Conservation (phyloP, 2,888 invertebrate species). For the Pardosa pseudoannulata region DNA sequence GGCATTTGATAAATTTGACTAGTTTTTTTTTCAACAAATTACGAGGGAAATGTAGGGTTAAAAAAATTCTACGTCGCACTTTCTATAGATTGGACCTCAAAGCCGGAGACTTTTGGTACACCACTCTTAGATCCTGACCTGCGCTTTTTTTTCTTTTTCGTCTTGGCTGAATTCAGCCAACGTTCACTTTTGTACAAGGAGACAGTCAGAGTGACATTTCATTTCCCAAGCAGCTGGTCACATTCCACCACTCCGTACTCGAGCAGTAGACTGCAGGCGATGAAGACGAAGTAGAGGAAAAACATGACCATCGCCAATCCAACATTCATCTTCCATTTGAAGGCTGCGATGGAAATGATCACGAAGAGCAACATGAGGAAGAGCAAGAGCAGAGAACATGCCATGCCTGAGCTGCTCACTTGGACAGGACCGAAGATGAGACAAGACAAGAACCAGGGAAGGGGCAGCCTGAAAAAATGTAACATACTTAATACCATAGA, state of each 20-base stretch:
- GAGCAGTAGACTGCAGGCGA: conserved; percentile 94
- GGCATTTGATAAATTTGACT: neutral
- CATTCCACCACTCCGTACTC: conserved; percentile 85
- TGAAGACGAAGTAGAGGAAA: conserved; percentile 95
- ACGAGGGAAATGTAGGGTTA: neutral
- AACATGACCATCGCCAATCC: conserved; percentile 97
- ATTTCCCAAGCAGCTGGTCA: conserved; percentile 44
- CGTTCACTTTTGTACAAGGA: neutral
- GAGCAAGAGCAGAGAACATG: conserved; percentile 97
- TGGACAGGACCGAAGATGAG: conserved; percentile 87
- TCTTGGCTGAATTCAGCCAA: neutral
- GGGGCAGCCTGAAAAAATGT: conserved; percentile 91
- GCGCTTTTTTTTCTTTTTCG: neutral
- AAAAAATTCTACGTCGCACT: neutral
- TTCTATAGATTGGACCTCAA: neutral
- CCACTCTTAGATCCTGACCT: conserved; percentile 20
- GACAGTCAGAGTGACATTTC: neutral
- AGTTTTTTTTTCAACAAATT: neutral
- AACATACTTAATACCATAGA: too few species aligned
- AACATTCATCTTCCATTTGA: conserved; percentile 98
- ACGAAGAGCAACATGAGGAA: conserved; percentile 98
- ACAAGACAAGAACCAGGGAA: conserved; percentile 91
- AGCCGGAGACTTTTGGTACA: neutral
- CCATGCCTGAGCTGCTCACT: conserved; percentile 96
- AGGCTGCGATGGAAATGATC: conserved; percentile 94